A percentile compares a stretch with the other conserved stretches of the same genome.
These are phyloP conservation scores for Agonopterix heracliana DNA, from an alignment of 2,888 invertebrate genomes.

Conservation along the genomic window DNA sequence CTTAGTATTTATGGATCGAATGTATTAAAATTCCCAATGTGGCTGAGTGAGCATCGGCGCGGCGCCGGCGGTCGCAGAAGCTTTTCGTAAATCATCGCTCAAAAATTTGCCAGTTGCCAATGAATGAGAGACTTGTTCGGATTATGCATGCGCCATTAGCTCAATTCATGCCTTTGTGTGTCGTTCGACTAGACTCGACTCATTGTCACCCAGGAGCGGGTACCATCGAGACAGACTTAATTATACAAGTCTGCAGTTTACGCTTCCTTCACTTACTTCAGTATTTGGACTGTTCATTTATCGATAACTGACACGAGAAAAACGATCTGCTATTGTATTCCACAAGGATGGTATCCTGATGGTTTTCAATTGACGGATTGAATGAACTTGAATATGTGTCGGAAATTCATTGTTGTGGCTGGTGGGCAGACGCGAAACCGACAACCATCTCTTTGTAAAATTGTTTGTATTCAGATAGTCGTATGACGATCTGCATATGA, in stretches of 20 bases:
- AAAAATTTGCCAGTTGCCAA: constrained; percentile 50
- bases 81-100: constrained; percentile 36
- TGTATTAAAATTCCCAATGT: background rate
- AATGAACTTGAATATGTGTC: no score
- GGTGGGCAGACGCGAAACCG: no score
- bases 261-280: background rate
- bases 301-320: no score
- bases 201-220: constrained; percentile 49
- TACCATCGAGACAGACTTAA: constrained; percentile 18
- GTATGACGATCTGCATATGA: no score
- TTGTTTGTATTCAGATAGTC: no score
- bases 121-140: constrained; percentile 55
- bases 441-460: no score
- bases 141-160: constrained; percentile 64
- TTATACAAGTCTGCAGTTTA: constrained; percentile 1
- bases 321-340: no score
- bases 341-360: no score
- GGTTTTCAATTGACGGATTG: no score
- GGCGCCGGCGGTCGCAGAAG: constrained; percentile 7
- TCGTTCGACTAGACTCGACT: constrained; percentile 28
- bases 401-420: no score
- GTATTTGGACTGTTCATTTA: background rate
- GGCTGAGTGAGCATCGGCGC: constrained; percentile 2
- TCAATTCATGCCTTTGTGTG: constrained; percentile 52
- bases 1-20: background rate